These are phyloP conservation scores for Amphiura filiformis DNA, from an alignment of 35 echinoderm and acorn worm genomes.

Conservation along the genomic window DNA sequence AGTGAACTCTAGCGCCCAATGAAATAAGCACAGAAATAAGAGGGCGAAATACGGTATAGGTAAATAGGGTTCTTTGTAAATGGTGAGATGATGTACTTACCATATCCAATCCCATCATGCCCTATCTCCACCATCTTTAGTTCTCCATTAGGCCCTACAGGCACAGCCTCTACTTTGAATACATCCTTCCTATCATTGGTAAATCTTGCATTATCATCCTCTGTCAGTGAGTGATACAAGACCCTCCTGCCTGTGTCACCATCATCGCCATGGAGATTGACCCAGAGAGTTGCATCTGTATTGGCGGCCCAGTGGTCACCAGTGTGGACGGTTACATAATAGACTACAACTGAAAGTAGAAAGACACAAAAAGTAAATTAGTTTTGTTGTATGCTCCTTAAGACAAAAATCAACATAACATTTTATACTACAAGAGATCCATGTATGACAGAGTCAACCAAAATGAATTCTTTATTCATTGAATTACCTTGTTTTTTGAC, in stretches of 20 bases:
- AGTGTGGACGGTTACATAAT: conserved; percentile 63
- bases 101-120: conserved; percentile 77
- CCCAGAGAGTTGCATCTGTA: conserved; percentile 55
- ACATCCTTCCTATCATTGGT: conserved; percentile 44
- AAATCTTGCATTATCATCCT: conserved; percentile 11
- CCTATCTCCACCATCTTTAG: conserved; percentile 66
- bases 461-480: too few species aligned
- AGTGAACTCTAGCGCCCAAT: too few species aligned
- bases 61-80: too few species aligned
- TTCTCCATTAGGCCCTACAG: conserved; percentile 53
- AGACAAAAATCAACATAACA: not conserved
- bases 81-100: too few species aligned
- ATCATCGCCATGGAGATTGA: conserved; percentile 58
- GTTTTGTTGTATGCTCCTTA: too few species aligned
- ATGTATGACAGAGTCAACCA: not conserved
- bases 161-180: conserved; percentile 85
- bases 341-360: conserved; percentile 52
- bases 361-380: not conserved
- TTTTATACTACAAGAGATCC: not conserved
- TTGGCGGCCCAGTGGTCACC: conserved; percentile 57
- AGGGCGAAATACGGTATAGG: too few species aligned
- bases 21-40: too few species aligned
- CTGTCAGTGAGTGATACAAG: conserved; percentile 53
- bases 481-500: too few species aligned
- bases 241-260: conserved; percentile 79